phyloP scores from a whole-genome alignment of 2,113 vertebrate genomes.

The Oxyura jamaicensis region DNA sequence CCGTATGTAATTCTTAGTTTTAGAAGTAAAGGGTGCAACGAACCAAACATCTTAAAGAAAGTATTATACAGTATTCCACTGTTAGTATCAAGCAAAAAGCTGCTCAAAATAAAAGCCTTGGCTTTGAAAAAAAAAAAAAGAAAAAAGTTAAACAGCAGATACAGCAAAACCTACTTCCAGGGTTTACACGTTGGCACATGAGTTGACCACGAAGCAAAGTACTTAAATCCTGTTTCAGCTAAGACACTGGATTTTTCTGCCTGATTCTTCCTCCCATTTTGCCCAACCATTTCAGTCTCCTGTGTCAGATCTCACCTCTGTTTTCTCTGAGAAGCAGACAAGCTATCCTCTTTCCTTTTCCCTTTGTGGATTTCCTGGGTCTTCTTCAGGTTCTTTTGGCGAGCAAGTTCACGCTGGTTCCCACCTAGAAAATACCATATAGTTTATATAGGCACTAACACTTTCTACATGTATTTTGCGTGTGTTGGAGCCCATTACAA shows the following conservation, averaged over 20 bases:
- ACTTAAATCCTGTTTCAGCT: not conserved
- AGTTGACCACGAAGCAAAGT: not conserved
- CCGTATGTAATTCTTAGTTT: not conserved
- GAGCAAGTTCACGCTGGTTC: constrained; percentile 82
- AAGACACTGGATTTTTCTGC: not conserved
- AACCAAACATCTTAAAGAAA: not conserved
- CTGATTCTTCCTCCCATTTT: not conserved
- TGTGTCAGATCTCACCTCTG: constrained; percentile 68
- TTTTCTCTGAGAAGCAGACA: constrained; percentile 80
- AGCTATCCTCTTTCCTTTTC: constrained; percentile 80
- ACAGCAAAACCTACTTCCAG: not conserved
- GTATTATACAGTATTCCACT: not conserved
- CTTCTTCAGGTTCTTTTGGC: constrained; percentile 83
- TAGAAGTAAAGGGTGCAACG: not conserved
- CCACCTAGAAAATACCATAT: constrained; percentile 61
- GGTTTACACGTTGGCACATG: not conserved
- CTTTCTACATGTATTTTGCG: not conserved
- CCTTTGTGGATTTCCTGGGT: constrained; percentile 80
- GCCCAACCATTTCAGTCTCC: not conserved
- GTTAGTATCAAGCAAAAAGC: not conserved
- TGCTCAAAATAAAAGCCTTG: not conserved
- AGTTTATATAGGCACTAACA: not conserved
- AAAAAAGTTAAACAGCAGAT: not conserved
- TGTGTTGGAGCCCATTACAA: not conserved
- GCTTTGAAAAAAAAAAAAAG: not conserved